phyloP scores from a whole-genome alignment of 1,140 invertebrate genomes.

The Drosophila nebulosa region DNA sequence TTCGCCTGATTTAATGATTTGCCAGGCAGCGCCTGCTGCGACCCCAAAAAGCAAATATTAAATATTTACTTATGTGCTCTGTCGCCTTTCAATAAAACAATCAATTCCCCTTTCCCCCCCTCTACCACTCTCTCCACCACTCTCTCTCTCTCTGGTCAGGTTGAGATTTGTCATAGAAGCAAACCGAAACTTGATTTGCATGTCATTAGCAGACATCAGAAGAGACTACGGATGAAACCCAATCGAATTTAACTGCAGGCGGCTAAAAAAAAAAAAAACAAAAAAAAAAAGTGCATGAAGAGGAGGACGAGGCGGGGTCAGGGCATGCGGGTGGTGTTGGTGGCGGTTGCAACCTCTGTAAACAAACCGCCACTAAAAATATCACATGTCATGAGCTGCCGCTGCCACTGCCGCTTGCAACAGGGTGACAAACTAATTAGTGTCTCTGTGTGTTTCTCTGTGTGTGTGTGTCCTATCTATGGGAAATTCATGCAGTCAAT shows the following conservation, averaged over 20 bases:
- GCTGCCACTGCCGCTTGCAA: neutral
- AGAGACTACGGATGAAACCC: conserved; percentile 5
- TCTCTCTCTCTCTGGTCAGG: neutral
- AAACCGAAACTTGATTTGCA: conserved; percentile 71
- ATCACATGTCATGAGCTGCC: conserved; percentile 57
- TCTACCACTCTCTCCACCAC: too few species aligned
- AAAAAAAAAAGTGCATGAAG: conserved; percentile 38
- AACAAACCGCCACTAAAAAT: conserved; percentile 68
- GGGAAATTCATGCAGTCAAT: conserved; percentile 16
- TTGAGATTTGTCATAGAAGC: conserved; percentile 39
- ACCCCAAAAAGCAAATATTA: conserved; percentile 46
- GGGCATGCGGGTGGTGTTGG: neutral
- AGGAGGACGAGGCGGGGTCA: neutral
- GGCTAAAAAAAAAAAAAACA: too few species aligned
- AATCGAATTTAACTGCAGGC: conserved; percentile 43
- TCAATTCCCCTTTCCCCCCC: conserved; percentile 30
- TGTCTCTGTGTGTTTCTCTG: neutral
- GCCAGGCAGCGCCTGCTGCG: conserved; percentile 30
- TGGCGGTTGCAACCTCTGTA: conserved; percentile 28
- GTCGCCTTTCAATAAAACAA: conserved; percentile 67
- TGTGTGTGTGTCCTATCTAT: neutral
- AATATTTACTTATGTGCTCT: conserved; percentile 58
- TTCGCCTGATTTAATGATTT: conserved; percentile 68
- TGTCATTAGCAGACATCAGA: conserved; percentile 57
- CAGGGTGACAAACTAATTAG: conserved; percentile 54